Evolutionary conservation across 2,797 vertebrate species (phyloP), one percentile per base, ranked within the genome.

Genomic region (Rhynchonycteris naso): DNA sequence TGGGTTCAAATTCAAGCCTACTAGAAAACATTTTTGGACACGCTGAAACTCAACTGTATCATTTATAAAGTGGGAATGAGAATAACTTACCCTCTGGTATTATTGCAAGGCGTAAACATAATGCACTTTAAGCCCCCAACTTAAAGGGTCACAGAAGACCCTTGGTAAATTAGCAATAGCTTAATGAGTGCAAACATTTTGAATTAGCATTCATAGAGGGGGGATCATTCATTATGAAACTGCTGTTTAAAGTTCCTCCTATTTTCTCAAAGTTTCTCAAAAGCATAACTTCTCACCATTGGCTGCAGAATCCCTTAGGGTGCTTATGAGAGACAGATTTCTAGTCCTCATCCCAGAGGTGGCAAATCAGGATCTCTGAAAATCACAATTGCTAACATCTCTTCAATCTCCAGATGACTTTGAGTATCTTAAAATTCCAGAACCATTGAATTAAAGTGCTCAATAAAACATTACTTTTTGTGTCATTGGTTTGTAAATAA

Each of bases 401-500:
- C 6, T 3, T 24, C 16, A 56, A 5, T n/a, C 33, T 93, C 56
- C 33, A 82, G 47, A 61, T 66, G 35, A 90, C 15, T 81, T 63
- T n/a, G 24, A 91, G 66, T 69, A 91, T 30, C 56, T 68, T 81
- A 86, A 65, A 83, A 80, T 82, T 71, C 38, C 19, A 71, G 12
- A 71, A 43, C 13, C 12, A 68, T 8, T 63, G 79, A 79, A 58
- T 75, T 47, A 89, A 16, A 91, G 10, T 8, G 19, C n/a, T 30
- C 35, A 18, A 68, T 72, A 75, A 88, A 81, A 61, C 1, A 4
- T 24, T 66, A 54, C 8, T 9, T 47, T 78, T 90, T 35, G 11
- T 82, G 82, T 28, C 47, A 75, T 16, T 52, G 16, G 47, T 68
- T 81, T 93, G 43, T 93, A 89, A 93, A 75, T 68, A 89, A 92